Conservation (phyloP, 2,888 invertebrate genomes). For the Cenopis cana region DNA sequence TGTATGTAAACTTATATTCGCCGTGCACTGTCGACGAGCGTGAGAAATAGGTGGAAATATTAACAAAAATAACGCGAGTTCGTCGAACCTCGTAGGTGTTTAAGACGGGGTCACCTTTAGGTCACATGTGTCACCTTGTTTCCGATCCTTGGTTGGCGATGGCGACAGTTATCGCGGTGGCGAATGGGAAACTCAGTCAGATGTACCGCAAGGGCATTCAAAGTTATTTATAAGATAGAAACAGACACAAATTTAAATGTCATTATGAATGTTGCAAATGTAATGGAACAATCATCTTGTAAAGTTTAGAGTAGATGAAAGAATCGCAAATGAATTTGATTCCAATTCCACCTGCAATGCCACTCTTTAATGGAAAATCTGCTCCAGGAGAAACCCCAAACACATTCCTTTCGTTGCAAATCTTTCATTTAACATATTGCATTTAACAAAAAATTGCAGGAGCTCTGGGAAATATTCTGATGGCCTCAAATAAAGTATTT, state of each 20-base stretch:
- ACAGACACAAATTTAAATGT: background rate
- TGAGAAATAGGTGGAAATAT: conserved; percentile 51
- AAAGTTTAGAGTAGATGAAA: too few relatives aligned
- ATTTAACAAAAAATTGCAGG: too few relatives aligned
- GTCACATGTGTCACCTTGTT: conserved; percentile 80
- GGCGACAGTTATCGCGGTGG: conserved; percentile 70
- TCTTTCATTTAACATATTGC: too few relatives aligned
- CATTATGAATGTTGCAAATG: too few relatives aligned
- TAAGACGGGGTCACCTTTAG: conserved; percentile 75
- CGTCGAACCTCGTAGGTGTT: conserved; percentile 65
- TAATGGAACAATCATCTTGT: too few relatives aligned
- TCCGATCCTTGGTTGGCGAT: conserved; percentile 77
- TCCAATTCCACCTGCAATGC: too few relatives aligned
- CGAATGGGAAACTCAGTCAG: conserved; percentile 51
- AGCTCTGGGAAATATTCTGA: too few relatives aligned
- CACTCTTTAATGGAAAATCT: too few relatives aligned
- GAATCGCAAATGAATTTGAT: too few relatives aligned
- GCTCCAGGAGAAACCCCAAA: too few relatives aligned
- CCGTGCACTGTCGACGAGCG: conserved; percentile 28
- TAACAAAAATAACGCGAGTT: conserved; percentile 62
- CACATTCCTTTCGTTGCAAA: too few relatives aligned
- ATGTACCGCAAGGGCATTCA: background rate
- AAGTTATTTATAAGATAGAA: background rate
- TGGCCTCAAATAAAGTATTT: background rate
- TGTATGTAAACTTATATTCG: conserved; percentile 35